Percentiles rank a stretch among this genome's conserved stretches.
Conservation (phyloP, 2,113 vertebrate species). For the Perca flavescens region DNA sequence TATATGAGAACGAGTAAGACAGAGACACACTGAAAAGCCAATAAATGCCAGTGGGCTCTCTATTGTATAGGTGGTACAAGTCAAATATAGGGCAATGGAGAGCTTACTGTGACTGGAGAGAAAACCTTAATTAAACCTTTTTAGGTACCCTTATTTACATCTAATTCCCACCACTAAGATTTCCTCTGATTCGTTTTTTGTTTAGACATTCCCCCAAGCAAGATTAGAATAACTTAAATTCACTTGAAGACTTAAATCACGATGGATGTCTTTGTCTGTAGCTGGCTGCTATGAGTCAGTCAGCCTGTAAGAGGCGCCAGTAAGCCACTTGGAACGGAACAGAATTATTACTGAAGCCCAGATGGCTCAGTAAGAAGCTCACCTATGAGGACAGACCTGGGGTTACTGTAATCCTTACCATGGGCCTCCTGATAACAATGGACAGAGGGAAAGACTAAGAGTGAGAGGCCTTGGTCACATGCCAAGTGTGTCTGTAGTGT, state of each 20-base stretch:
- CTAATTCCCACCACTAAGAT: not conserved
- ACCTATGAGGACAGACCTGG: constrained; percentile 76
- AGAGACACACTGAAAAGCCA: constrained; percentile 28
- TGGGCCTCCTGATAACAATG: constrained; percentile 67
- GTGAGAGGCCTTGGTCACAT: constrained; percentile 66
- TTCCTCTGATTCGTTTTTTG: not conserved
- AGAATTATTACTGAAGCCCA: constrained; percentile 70
- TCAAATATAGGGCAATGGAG: constrained; percentile 6
- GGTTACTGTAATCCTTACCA: constrained; percentile 80
- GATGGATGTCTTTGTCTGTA: constrained; percentile 40
- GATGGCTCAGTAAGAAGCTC: constrained; percentile 78
- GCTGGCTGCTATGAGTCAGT: constrained; percentile 13
- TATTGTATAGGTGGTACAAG: constrained; percentile 24
- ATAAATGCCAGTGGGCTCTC: constrained; percentile 9
- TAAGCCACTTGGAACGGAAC: not conserved
- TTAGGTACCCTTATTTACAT: not conserved
- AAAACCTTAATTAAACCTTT: not conserved
- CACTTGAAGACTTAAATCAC: not conserved
- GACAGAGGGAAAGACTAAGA: constrained; percentile 66
- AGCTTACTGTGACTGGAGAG: not conserved
- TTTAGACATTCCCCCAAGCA: not conserved
- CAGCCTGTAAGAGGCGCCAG: constrained; percentile 59
- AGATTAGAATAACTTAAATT: not conserved
- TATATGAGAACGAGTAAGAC: constrained; percentile 23
- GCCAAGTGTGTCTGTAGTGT: constrained; percentile 64